These are phyloP conservation scores for Ictalurus punctatus DNA, from an alignment of 2,113 vertebrate genomes.

Conservation along the genomic window DNA sequence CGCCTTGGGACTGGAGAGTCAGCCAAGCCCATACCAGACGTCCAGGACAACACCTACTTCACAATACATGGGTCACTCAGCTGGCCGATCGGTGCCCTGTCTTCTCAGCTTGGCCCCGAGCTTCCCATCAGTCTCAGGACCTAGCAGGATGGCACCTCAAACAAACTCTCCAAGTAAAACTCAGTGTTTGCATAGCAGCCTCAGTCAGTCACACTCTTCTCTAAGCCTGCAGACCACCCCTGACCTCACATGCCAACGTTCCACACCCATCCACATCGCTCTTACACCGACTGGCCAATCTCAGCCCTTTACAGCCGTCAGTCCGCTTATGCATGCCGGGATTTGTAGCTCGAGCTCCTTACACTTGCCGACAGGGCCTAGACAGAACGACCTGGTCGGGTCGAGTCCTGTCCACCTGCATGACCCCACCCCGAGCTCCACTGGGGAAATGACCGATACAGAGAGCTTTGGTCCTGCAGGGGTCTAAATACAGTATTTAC, in stretches of 20 bases:
- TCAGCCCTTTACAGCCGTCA: slow-evolving; percentile 64
- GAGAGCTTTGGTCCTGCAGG: slow-evolving; percentile 46
- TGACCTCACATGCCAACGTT: slow-evolving; percentile 54
- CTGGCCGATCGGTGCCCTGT: slow-evolving; percentile 42
- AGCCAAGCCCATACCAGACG: slow-evolving; percentile 55
- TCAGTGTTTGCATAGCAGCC: slow-evolving; percentile 60
- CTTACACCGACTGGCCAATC: slow-evolving; percentile 57
- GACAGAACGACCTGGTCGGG: slow-evolving; percentile 62
- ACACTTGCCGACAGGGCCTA: slow-evolving; percentile 49
- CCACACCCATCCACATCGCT: slow-evolving; percentile 63
- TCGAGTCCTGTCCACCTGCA: slow-evolving; percentile 58
- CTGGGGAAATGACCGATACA: slow-evolving; percentile 38
- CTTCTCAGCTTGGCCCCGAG: slow-evolving; percentile 56
- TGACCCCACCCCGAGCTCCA: slow-evolving; percentile 35
- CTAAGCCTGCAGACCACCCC: slow-evolving; percentile 57
- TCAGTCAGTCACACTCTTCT: slow-evolving; percentile 57
- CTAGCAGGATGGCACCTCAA: slow-evolving; percentile 51
- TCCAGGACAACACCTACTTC: slow-evolving; percentile 61
- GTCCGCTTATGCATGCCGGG: slow-evolving; percentile 55
- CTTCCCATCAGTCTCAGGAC: slow-evolving; percentile 55
- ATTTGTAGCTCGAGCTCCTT: slow-evolving; percentile 44
- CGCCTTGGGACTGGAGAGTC: slow-evolving; percentile 57
- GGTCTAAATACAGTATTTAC: neutral
- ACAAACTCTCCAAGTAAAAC: slow-evolving; percentile 50
- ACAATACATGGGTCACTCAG: slow-evolving; percentile 58